These are phyloP conservation scores for Stegodyphus dumicola DNA, from an alignment of 1,140 invertebrate species.

Conservation along the genomic window DNA sequence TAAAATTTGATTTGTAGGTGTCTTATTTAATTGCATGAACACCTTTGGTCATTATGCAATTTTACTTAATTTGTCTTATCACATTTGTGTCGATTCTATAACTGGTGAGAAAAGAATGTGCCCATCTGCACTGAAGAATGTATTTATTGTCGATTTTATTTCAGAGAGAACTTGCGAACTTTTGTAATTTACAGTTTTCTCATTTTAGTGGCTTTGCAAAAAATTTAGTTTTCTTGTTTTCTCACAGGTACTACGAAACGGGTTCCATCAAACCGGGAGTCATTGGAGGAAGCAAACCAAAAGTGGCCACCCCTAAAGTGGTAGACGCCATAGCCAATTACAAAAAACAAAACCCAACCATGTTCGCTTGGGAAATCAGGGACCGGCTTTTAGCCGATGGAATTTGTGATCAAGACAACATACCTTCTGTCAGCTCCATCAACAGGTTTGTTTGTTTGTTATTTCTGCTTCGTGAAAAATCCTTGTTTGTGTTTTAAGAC, in stretches of 20 bases:
- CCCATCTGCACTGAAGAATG: no score
- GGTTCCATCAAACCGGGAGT: conserved; percentile 99
- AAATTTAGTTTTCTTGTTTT: background rate
- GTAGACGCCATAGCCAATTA: conserved; percentile 98
- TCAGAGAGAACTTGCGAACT: no score
- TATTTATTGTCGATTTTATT: no score
- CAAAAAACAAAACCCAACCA: conserved; percentile 98
- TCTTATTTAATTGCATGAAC: no score
- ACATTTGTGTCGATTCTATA: no score
- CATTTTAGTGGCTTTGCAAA: no score
- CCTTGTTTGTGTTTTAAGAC: no score
- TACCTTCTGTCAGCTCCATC: conserved; percentile 98
- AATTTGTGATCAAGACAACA: conserved; percentile 98
- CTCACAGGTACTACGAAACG: conserved; percentile 93
- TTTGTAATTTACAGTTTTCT: no score
- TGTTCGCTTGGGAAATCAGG: conserved; percentile 99
- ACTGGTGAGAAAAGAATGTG: no score
- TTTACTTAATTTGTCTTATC: no score
- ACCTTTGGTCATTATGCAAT: no score
- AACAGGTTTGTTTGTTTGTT: conserved; percentile 84
- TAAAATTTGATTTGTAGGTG: no score
- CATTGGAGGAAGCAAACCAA: conserved; percentile 98
- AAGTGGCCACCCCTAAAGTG: conserved; percentile 97
- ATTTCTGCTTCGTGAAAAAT: background rate
- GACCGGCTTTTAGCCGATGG: conserved; percentile 95